Evolutionary conservation across 1,140 invertebrate genomes (phyloP), one percentile per base, ranked within the genome.

Genomic region (Drosophila jambulina): DNA sequence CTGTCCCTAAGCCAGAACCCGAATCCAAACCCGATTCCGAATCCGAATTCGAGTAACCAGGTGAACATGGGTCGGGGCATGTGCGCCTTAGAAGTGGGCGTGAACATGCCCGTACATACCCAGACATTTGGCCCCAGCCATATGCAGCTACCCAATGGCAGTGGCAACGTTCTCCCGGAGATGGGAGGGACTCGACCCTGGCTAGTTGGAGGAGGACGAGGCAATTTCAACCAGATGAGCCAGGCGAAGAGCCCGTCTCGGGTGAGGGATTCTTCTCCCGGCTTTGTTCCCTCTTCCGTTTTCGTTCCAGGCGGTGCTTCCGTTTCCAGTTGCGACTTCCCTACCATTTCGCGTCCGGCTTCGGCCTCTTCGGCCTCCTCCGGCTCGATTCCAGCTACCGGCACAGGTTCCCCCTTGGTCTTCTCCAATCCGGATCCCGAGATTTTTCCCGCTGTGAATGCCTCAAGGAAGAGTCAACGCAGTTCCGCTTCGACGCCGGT

Each of bases 111-210:
- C 0, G 10, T 70, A 4, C 32, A 19, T 0, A 53, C 19, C 32
- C 32, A 38, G 13, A 53, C 32, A 17, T 17, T 25, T 2, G 38
- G 21, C 29, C 48, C 48, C 1, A 74, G n/a, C 8, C 32, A 42
- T 0, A 49, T 72, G 69, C 48, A 25, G 15, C 53, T 56, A 9
- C 12, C 32, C 3, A 54, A 61, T 13, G 48, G 48, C 17, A 27
- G n/a, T 29, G 25, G 25, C 10, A 12, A 10, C 25, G 19, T 19
- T 13, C 12, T 15, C 15, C 34, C 2, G 36, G 19, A 32, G 9
- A 25, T n/a, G 29, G 9, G 9, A 3, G 13, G n/a, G 17, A n/a
- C 27, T 2, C 4, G n/a, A 23, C 1, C 21, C 17, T 27, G 38
- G 57, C 4, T 8, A 2, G 34, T 13, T 29, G 21, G 27, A 4